Base-by-base conservation (phyloP, 2,113 vertebrate species). In the Thomomys bottae region DNA sequence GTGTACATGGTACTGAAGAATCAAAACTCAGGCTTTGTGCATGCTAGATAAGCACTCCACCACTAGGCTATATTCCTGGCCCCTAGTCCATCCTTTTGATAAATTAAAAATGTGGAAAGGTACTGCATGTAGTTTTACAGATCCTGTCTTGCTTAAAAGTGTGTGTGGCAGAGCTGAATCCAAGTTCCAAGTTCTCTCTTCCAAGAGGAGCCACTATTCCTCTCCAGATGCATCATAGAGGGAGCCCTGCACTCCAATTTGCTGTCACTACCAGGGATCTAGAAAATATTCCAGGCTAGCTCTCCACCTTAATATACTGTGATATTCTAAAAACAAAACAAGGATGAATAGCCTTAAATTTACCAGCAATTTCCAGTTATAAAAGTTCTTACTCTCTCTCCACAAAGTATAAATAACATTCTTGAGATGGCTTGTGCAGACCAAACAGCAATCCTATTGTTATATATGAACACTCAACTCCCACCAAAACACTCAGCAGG, bases 201-300 rank as follows among this genome's bases (percentile, higher is more conserved):
- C 30, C n/a, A 79, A 78, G 0, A 11, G 34, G 32, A 8, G 15
- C 42, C 79, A 61, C 79, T 87, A 15, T 42, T 73, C 14, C 7
- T 75, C 36, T 66, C 67, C 67, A 24, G n/a, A 78, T 32, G 4
- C 15, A 30, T 17, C 38, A 45, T 59, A 23, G 57, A 36, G 28
- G 32, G 40, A 76, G n/a, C 21, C 57, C 18, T 32, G 49, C 8
- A 83, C 24, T 38, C 21, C 61, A 63, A 64, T 40, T n/a, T 87
- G 38, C 34, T 54, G 49, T 54, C 2, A 54, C 49, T 54, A 94
- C 26, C 67, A 87, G 85, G 49, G 54, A 93, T 71, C n/a, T 68
- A 90, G 83, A 95, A 93, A 92, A 92, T 36, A 21, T 92, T 87
- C 57, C 78, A 87, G 28, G 61, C 89, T 87, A 92, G 87, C 49